Evolutionary conservation across 2,113 vertebrate species (phyloP).

Genomic region (Heloderma charlesbogerti): DNA sequence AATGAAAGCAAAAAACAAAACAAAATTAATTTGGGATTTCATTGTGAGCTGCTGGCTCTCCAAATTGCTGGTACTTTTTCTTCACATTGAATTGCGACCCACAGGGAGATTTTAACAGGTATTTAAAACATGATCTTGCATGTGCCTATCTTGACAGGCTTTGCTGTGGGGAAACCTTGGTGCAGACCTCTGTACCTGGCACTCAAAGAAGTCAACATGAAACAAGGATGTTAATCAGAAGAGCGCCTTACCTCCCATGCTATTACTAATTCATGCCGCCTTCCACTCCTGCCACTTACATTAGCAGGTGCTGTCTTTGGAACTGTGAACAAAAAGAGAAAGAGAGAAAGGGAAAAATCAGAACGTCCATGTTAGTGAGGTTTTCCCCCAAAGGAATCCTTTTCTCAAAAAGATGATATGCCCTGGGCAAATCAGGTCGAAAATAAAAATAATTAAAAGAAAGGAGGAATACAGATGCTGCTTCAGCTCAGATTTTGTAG

Average conservation of each 20-base stretch:
- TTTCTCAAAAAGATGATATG: constrained; percentile 35
- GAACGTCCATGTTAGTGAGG: constrained; percentile 39
- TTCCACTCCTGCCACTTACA: constrained; percentile 94
- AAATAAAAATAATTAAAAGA: constrained; percentile 34
- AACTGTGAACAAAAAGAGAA: constrained; percentile 79
- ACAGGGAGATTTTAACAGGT: constrained; percentile 17
- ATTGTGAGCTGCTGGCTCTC: neutral
- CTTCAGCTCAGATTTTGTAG: neutral
- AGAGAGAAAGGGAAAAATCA: constrained; percentile 21
- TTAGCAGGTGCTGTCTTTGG: constrained; percentile 93
- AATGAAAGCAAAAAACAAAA: neutral
- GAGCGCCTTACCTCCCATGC: constrained; percentile 93
- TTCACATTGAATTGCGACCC: constrained; percentile 5
- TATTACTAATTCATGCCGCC: constrained; percentile 94
- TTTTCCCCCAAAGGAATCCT: constrained; percentile 28
- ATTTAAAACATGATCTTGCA: constrained; percentile 34
- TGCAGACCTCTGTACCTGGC: constrained; percentile 12
- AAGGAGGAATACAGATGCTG: neutral
- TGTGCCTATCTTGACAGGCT: constrained; percentile 9
- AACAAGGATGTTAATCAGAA: constrained; percentile 36
- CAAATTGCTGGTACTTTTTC: neutral
- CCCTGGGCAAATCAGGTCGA: constrained; percentile 44
- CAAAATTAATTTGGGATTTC: neutral
- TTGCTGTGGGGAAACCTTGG: constrained; percentile 33
- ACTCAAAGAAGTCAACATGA: constrained; percentile 43